Conservation (phyloP, 2,797 vertebrate species). For the Melanogrammus aeglefinus region DNA sequence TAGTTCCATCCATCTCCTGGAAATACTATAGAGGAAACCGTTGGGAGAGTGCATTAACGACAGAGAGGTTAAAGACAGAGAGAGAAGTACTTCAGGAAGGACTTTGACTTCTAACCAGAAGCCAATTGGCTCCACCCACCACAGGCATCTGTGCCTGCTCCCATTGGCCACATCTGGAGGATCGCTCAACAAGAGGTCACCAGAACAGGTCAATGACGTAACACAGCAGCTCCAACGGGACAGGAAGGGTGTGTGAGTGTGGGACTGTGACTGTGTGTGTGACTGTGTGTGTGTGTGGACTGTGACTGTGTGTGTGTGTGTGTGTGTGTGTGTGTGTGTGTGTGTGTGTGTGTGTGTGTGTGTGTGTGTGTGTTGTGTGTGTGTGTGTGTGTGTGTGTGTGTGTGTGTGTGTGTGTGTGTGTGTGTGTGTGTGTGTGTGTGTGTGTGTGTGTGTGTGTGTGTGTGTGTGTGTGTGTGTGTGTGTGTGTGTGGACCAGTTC, state of each 20-base stretch:
- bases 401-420: background rate
- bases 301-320: background rate
- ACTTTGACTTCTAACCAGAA: background rate
- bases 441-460: background rate
- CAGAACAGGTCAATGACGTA: constrained; percentile 49
- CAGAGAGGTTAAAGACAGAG: background rate
- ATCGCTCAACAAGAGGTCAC: constrained; percentile 56
- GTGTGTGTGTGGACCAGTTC: background rate
- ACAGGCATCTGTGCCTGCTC: constrained; percentile 43
- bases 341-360: constrained; percentile 14
- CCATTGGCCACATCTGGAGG: constrained; percentile 64
- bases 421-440: background rate
- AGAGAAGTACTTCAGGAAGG: background rate
- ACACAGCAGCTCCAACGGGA: constrained; percentile 32
- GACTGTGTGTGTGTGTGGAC: background rate
- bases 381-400: constrained; percentile 4
- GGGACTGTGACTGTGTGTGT: constrained; percentile 13
- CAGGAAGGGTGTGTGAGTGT: constrained; percentile 25
- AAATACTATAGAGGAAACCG: background rate
- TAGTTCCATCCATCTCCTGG: background rate
- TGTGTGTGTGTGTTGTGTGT: constrained; percentile 10
- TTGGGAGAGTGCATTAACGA: constrained; percentile 2
- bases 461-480: background rate
- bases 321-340: background rate
- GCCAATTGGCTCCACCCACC: constrained; percentile 37